Percentiles rank a stretch among this genome's conserved stretches.
Conservation (phyloP, 2,113 vertebrate genomes). For the Oxygymnocypris stewartii region DNA sequence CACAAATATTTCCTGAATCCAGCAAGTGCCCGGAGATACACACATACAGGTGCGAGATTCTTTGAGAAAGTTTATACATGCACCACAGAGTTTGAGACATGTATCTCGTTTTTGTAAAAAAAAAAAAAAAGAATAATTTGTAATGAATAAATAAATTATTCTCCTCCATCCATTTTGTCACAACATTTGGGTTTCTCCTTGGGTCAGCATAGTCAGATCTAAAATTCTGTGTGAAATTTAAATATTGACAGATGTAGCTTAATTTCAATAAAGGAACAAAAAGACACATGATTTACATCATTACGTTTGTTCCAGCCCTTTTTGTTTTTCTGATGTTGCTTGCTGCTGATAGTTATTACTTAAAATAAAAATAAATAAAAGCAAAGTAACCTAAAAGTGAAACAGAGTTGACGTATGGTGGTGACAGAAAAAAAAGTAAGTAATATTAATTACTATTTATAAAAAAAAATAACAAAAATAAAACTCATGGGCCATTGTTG, state of each 20-base stretch:
- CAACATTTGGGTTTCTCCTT: not conserved
- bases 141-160: not conserved
- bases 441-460: not conserved
- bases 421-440: not conserved
- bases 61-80: not conserved
- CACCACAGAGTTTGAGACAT: not conserved
- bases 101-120: not conserved
- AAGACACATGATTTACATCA: not conserved
- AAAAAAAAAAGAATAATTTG: no score
- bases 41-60: not conserved
- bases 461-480: not conserved
- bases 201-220: not conserved
- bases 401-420: not conserved
- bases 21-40: not conserved
- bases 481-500: not conserved
- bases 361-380: not conserved
- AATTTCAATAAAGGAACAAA: not conserved
- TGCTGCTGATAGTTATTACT: not conserved
- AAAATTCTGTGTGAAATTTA: not conserved
- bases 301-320: not conserved
- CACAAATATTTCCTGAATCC: not conserved
- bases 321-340: not conserved
- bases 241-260: not conserved
- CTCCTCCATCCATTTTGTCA: not conserved
- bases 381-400: not conserved